Conservation (phyloP, 2,113 vertebrate species). For the Petaurus breviceps region DNA sequence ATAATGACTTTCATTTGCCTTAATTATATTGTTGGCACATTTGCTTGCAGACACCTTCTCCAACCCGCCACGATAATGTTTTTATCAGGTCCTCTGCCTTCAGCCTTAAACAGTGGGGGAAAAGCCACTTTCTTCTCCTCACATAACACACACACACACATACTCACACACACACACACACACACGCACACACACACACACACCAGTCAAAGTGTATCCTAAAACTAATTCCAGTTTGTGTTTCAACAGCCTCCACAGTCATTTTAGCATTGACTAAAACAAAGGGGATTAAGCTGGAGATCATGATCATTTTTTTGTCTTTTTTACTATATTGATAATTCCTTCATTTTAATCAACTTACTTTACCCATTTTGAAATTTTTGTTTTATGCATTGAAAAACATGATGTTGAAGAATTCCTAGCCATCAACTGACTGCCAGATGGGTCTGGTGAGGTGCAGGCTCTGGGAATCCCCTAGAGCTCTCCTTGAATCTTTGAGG, state of each 20-base stretch:
- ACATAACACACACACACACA: neutral
- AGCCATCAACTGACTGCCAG: neutral
- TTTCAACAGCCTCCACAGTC: neutral
- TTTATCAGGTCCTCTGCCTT: constrained; percentile 45
- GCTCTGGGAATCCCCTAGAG: too few relatives aligned
- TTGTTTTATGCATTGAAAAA: neutral
- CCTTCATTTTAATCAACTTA: neutral
- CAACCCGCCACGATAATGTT: neutral
- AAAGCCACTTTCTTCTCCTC: neutral
- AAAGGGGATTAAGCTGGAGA: neutral
- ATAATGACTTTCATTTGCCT: constrained; percentile 69
- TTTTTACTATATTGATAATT: neutral
- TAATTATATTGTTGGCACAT: constrained; percentile 73
- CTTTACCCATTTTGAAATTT: neutral
- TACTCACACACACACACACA: neutral
- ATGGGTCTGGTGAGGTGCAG: neutral
- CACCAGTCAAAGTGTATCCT: neutral
- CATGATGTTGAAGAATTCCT: neutral
- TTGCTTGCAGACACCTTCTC: constrained; percentile 59
- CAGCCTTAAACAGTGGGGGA: neutral
- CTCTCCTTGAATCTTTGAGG: too few relatives aligned
- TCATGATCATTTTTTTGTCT: neutral
- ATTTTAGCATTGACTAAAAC: neutral
- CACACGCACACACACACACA: neutral
- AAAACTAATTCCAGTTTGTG: neutral